Percentiles rank a stretch among this genome's conserved stretches.
Conservation (phyloP, 2,797 vertebrate species). For the Somateria mollissima region DNA sequence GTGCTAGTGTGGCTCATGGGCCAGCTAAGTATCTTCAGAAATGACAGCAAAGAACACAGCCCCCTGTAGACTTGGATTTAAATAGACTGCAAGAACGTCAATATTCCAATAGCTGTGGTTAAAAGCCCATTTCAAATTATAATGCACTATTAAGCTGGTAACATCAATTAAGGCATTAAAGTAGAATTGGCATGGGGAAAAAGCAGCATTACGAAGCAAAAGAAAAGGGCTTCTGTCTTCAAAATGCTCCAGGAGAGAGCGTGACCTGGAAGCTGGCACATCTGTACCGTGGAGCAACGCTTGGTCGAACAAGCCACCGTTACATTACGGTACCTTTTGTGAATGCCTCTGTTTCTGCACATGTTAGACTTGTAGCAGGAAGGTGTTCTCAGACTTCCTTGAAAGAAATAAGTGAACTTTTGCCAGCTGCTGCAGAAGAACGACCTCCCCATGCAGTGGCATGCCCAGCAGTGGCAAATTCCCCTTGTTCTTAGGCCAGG, state of each 20-base stretch:
- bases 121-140: constrained; percentile 36
- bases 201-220: not conserved
- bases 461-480: not conserved
- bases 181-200: not conserved
- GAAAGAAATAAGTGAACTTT: not conserved
- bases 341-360: not conserved
- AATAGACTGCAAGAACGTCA: not conserved
- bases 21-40: not conserved
- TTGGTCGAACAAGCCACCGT: not conserved
- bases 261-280: not conserved
- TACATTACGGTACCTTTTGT: accelerated
- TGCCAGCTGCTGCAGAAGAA: not conserved
- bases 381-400: not conserved
- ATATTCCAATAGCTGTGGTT: constrained; percentile 25
- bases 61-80: not conserved
- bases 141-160: constrained; percentile 4
- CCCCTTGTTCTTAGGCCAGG: not conserved
- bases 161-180: constrained; percentile 22
- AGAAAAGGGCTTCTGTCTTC: not conserved
- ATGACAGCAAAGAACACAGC: not conserved
- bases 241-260: not conserved
- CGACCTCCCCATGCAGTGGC: not conserved
- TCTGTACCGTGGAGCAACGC: not conserved
- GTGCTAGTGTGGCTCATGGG: not conserved
- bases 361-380: not conserved